phyloP scores from a whole-genome alignment of 2,797 vertebrate species.

The Petrocephalus schoutedeni region DNA sequence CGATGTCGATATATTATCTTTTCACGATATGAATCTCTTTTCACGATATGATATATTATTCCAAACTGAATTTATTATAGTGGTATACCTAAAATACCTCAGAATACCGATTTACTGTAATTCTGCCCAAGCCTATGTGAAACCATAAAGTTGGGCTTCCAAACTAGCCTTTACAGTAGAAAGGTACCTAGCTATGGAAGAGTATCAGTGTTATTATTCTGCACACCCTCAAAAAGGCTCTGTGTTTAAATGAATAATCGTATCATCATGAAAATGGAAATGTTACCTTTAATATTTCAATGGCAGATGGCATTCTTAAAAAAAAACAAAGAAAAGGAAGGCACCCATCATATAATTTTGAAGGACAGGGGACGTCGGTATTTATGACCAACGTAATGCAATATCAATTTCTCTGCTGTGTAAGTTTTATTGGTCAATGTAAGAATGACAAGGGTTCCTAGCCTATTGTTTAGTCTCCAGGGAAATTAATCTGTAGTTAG shows the following conservation, averaged over 20 bases:
- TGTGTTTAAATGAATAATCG: neutral
- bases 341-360: neutral
- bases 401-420: neutral
- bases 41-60: neutral
- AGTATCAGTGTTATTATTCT: neutral
- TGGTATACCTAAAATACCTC: neutral
- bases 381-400: neutral
- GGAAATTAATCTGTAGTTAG: slow-evolving; percentile 1
- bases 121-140: neutral
- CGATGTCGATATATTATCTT: too few relatives aligned
- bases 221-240: neutral
- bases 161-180: neutral
- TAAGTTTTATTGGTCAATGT: neutral
- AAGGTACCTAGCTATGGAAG: neutral
- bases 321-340: neutral
- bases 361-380: neutral
- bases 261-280: neutral
- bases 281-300: neutral
- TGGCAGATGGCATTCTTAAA: neutral
- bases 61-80: neutral
- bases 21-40: too few relatives aligned
- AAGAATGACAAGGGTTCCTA: neutral
- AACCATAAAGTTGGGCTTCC: neutral
- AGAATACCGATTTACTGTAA: neutral
- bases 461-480: neutral